phyloP scores from a whole-genome alignment of 1,140 invertebrate genomes.

The Bemisia tabaci region DNA sequence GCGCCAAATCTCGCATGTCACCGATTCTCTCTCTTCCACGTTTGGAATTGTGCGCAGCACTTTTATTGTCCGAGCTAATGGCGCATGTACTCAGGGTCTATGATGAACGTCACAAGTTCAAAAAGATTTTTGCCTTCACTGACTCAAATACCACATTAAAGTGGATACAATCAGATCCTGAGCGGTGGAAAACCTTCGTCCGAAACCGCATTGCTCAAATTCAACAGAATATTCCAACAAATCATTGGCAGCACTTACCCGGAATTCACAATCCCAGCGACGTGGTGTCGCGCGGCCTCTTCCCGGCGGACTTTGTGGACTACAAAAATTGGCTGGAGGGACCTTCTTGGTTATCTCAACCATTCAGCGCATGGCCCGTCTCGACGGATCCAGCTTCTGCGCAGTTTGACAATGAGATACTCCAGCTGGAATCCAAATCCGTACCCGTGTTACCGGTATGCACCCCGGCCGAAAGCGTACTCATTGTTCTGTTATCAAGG shows the following conservation, averaged over 20 bases:
- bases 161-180: not conserved
- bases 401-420: not conserved
- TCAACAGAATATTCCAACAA: not conserved
- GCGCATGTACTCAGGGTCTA: not conserved
- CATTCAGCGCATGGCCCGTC: not conserved
- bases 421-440: not conserved
- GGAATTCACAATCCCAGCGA: not conserved
- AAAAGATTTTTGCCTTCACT: not conserved
- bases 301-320: not conserved
- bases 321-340: not conserved
- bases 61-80: constrained; percentile 19
- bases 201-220: constrained; percentile 1
- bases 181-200: not conserved
- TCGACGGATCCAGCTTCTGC: not conserved
- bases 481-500: not conserved
- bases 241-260: not conserved
- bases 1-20: constrained; percentile 25
- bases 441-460: not conserved
- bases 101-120: not conserved
- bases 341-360: not conserved
- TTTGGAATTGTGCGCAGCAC: constrained; percentile 28
- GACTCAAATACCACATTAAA: not conserved
- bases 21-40: constrained; percentile 27
- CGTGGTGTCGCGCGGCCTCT: not conserved
- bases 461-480: not conserved